A percentile compares a stretch with the other conserved stretches of the same genome.
These are phyloP conservation scores for Helostoma temminkii DNA, from an alignment of 2,797 vertebrate genomes.

Conservation along the genomic window DNA sequence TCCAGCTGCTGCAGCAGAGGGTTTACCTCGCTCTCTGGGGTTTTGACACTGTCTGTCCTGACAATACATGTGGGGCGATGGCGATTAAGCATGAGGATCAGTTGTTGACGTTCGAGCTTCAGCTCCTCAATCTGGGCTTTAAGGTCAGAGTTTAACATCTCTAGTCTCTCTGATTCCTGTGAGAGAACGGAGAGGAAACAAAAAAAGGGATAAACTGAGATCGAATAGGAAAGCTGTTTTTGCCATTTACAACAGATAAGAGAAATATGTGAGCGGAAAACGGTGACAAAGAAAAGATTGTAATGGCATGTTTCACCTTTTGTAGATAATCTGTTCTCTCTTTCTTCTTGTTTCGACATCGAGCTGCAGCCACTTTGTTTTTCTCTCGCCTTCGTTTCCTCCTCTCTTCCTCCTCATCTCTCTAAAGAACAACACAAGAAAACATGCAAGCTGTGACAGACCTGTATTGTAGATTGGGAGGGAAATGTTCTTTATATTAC, in stretches of 20 bases:
- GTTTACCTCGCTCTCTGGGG: constrained; percentile 90
- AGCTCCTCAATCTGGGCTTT: constrained; percentile 97
- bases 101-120: constrained; percentile 94
- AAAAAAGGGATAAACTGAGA: neutral
- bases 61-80: constrained; percentile 98
- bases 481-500: too few species aligned
- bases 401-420: constrained; percentile 94
- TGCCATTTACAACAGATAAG: neutral
- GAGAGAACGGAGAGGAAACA: neutral
- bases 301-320: constrained; percentile 82
- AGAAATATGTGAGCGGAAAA: neutral
- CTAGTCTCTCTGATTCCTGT: constrained; percentile 95
- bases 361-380: constrained; percentile 97
- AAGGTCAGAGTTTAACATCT: constrained; percentile 95
- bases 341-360: constrained; percentile 99
- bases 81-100: constrained; percentile 95
- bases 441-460: neutral
- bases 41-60: constrained; percentile 93
- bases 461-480: neutral
- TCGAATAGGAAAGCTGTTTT: neutral
- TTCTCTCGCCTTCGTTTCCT: constrained; percentile 96
- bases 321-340: constrained; percentile 97
- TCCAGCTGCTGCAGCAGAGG: constrained; percentile 92
- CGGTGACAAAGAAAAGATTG: neutral
- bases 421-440: constrained; percentile 69